phyloP scores from a whole-genome alignment of 2,113 vertebrate genomes.

The Psilopsiagon aymara region DNA sequence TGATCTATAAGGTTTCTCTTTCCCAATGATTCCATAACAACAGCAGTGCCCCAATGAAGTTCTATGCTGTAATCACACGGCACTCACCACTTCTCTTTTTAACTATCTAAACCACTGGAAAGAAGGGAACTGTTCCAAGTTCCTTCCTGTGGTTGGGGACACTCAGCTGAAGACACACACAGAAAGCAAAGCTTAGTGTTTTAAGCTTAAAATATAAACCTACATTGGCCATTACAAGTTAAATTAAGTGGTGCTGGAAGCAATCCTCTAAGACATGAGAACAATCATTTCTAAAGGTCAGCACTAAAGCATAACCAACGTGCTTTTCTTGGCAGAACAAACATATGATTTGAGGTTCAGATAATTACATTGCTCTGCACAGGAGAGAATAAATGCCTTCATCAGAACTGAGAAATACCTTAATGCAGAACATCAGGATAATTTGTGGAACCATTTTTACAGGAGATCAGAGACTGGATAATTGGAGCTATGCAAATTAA shows the following conservation, averaged over 20 bases:
- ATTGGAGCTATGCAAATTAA: conserved; percentile 65
- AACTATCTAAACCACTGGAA: background rate
- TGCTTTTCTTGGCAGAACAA: conserved; percentile 57
- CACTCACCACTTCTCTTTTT: background rate
- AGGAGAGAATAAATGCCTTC: conserved; percentile 60
- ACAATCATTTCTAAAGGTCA: conserved; percentile 66
- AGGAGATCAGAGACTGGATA: conserved; percentile 56
- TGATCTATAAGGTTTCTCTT: background rate
- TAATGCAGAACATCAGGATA: conserved; percentile 54
- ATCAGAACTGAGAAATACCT: conserved; percentile 56
- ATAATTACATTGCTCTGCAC: conserved; percentile 52
- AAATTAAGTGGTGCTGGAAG: conserved; percentile 60
- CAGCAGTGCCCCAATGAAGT: background rate
- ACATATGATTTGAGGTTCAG: conserved; percentile 58
- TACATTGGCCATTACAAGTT: background rate
- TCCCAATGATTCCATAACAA: background rate
- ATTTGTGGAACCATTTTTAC: conserved; percentile 52
- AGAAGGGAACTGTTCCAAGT: background rate
- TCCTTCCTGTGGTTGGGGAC: background rate
- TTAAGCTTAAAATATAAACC: background rate
- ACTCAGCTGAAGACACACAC: background rate
- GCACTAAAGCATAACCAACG: conserved; percentile 51
- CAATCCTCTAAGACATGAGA: conserved; percentile 26
- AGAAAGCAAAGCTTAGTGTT: background rate
- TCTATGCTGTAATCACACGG: accelerated